Evolutionary conservation across 2,113 vertebrate species (phyloP), one percentile per base, ranked within the genome.

Genomic region (Rissa tridactyla): DNA sequence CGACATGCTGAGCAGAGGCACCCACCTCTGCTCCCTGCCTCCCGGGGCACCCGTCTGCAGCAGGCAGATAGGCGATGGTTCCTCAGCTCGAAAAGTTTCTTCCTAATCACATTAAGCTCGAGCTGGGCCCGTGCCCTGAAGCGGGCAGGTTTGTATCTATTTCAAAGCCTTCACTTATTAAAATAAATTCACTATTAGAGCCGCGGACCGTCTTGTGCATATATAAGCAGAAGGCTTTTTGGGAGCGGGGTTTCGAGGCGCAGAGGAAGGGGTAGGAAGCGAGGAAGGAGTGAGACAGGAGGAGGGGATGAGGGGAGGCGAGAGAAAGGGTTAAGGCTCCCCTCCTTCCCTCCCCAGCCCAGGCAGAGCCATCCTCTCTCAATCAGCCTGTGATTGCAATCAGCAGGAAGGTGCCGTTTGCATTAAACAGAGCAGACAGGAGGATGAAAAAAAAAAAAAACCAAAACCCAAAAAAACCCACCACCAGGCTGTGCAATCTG

Each of bases 321-420:
- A 70, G 51, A 38, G 88, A 94, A 96, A 88, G 96, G 89, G 97
- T 97, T 97, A 97, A 97, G 72, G 90, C 73, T 78, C 65, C 68
- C 61, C 64, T 80, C 86, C 75, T 94, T 95, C 75, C 64, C 55
- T 94, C 55, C 58, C 86, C 62, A 57, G 93, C 95, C 75, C 96
- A 76, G 94, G 96, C 96, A 94, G 94, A 93, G 87, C 75, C 38
- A 95, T 86, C 40, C 40, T 87, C 95, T 97, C 86, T 94, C 96
- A 98, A 98, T 98, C 98, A 98, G 96, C 34, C 70, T 47, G 68
- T 98, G 97, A 98, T 98, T 98, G 98, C 98, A 98, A 98, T 98
- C 98, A 98, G 95, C 93, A 10, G 92, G 42, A 96, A 62, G 90
- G 96, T 97, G 82, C 49, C 15, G 88, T 85, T 82, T 94, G 97